Conservation (phyloP, 2,888 invertebrate genomes). For the Hypomecis punctinalis region DNA sequence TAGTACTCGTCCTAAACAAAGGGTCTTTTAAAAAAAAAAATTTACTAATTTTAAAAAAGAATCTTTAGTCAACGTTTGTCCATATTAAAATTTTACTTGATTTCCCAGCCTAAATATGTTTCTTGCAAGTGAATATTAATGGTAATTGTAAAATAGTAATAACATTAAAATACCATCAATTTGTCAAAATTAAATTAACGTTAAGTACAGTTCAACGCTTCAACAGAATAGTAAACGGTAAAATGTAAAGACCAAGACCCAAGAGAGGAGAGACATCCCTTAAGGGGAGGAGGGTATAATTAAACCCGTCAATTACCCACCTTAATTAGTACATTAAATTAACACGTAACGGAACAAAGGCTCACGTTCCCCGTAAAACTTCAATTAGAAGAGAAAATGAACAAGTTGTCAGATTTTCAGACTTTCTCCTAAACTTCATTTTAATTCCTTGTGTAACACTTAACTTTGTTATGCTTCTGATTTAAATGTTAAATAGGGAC, state of each 20-base stretch:
- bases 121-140: no score
- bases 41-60: no score
- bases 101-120: no score
- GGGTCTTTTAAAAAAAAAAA: no score
- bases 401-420: slow-evolving; percentile 17
- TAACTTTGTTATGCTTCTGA: slow-evolving; percentile 28
- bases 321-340: slow-evolving; percentile 20
- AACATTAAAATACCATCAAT: no score
- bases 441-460: slow-evolving; percentile 26
- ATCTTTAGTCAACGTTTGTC: no score
- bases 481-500: slow-evolving; percentile 26
- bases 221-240: background rate
- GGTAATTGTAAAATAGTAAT: no score
- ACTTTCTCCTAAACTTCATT: slow-evolving; percentile 16
- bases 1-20: no score
- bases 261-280: background rate
- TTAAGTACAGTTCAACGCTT: no score
- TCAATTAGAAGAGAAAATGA: slow-evolving; percentile 16
- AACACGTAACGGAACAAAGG: slow-evolving; percentile 17
- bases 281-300: background rate
- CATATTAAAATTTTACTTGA: no score
- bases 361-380: slow-evolving; percentile 10
- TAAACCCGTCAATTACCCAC: slow-evolving; percentile 14
- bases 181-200: no score
- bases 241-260: background rate